Evolutionary conservation across 2,888 invertebrate species (phyloP), one percentile per base, ranked within the genome.

Genomic region (Ectemnius cavifrons): DNA sequence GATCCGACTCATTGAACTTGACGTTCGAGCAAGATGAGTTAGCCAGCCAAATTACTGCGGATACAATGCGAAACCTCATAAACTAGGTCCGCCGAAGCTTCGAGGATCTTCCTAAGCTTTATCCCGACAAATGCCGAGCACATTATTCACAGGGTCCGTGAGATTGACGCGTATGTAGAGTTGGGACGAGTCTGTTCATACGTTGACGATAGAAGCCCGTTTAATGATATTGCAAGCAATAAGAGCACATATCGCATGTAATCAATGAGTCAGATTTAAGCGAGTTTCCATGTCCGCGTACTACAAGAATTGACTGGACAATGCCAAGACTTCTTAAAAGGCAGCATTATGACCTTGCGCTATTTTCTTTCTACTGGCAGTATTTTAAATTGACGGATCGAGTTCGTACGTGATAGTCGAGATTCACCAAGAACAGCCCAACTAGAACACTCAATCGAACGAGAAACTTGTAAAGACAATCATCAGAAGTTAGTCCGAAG

Each of bases 381-480:
- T 80, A 72, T 78, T 64, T 65, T 23, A 23, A 23, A 74, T 62
- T 62, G 59, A 23, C 14, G 27, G 58, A 73, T 37, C 37, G 37
- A 37, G 37, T 37, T 37, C 47, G 47, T 23, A 20, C 56, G 68
- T 71, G 59, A 45, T 60, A 60, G 61, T 65, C 58, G 68, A 20
- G 67, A 64, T 67, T 65, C 27, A 46, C 70, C 56, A 60, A 60
- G 58, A 14, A 11, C 1, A 37, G 37, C 11, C 37, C 37, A 37
- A 37, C 11, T 8, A 37, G 37, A 37, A 6, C 37, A 37, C 11
- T 11, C 37, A 37, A 37, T 37, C 47, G 46, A 49, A 27, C 20
- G 62, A 37, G 63, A 60, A 47, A 58, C 65, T 67, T 61, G 71
- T 75, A 75, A 78, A 79, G 84, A 84, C 84, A 84, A 84, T 84